These are phyloP conservation scores for Casuarius casuarius DNA, from an alignment of 2,113 vertebrate species.

Conservation along the genomic window DNA sequence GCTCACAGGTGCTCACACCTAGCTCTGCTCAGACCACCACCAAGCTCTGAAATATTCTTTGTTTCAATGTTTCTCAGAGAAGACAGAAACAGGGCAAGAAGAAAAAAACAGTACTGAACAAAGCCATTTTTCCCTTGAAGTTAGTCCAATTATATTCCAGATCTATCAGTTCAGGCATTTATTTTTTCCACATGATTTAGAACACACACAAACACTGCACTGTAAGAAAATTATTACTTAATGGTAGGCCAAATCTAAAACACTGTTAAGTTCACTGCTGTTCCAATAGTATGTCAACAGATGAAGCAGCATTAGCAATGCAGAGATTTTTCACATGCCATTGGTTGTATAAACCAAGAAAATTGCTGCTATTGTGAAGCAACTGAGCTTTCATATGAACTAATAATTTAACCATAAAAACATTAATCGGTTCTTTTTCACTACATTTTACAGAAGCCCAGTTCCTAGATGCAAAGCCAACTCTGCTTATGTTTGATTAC, in stretches of 20 bases:
- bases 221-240: not conserved
- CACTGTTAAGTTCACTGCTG: not conserved
- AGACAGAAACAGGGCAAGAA: not conserved
- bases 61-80: not conserved
- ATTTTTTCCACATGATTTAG: not conserved
- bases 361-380: not conserved
- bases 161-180: not conserved
- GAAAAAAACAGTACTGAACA: not conserved
- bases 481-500: not conserved
- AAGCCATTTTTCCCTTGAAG: not conserved
- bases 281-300: not conserved
- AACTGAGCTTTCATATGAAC: not conserved
- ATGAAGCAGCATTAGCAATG: not conserved
- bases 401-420: not conserved
- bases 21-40: not conserved
- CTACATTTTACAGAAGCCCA: not conserved
- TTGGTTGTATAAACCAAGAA: conserved; percentile 1
- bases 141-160: not conserved
- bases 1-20: not conserved
- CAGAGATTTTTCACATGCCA: not conserved
- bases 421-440: not conserved
- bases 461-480: not conserved
- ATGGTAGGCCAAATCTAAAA: not conserved
- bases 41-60: not conserved
- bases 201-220: not conserved